These are phyloP conservation scores for Atherinomorus stipes DNA, from an alignment of 2,113 vertebrate genomes.

Conservation along the genomic window DNA sequence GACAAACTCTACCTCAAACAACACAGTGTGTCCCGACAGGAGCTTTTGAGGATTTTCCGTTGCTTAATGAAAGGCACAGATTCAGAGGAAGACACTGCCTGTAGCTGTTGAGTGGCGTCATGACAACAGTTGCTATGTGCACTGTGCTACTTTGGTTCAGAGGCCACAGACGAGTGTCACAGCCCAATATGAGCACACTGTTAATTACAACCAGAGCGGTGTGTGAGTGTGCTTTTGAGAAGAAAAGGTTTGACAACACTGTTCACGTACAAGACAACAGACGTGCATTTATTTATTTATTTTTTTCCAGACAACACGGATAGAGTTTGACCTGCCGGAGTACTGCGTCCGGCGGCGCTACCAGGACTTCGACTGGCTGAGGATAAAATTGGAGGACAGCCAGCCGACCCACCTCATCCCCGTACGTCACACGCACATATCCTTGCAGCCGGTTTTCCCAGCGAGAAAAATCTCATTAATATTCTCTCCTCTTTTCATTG, in stretches of 20 bases:
- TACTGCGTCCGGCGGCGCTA: slow-evolving; percentile 94
- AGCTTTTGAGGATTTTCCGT: slow-evolving; percentile 1
- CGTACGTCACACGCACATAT: slow-evolving; percentile 83
- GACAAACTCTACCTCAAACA: not conserved
- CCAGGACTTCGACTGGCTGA: slow-evolving; percentile 98
- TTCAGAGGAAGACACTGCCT: slow-evolving; percentile 8
- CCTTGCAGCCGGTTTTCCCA: not conserved
- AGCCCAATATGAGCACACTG: slow-evolving; percentile 40
- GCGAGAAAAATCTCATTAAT: not conserved
- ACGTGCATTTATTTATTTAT: not conserved
- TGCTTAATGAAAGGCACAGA: slow-evolving; percentile 6
- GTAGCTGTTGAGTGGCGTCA: slow-evolving; percentile 9
- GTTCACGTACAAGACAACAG: not conserved
- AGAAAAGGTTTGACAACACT: not conserved
- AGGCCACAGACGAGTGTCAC: slow-evolving; percentile 47
- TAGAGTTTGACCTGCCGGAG: slow-evolving; percentile 96
- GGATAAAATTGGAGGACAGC: slow-evolving; percentile 94
- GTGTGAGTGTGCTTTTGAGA: not conserved
- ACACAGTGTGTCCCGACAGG: not conserved
- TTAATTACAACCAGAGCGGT: slow-evolving; percentile 41
- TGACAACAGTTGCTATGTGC: slow-evolving; percentile 45
- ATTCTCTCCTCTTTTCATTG: not conserved
- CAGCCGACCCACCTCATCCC: slow-evolving; percentile 98
- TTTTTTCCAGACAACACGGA: slow-evolving; percentile 88
- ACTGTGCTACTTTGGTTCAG: not conserved